Percentiles rank a stretch among this genome's conserved stretches.
These are phyloP conservation scores for Acromyrmex heyeri DNA, from an alignment of 1,140 invertebrate genomes.

Conservation along the genomic window DNA sequence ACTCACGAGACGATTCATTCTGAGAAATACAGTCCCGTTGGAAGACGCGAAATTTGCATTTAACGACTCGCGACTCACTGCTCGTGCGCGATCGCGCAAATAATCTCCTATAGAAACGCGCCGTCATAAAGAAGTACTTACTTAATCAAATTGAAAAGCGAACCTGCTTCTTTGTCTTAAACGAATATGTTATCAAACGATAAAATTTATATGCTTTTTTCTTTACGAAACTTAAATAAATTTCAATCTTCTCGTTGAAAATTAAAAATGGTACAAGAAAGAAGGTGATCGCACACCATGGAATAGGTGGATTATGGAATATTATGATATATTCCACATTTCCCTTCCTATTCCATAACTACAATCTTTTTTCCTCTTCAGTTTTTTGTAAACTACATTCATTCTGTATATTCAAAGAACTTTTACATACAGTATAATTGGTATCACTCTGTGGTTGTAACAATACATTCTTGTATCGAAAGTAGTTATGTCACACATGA, in stretches of 20 bases:
- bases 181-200: not conserved
- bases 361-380: no score
- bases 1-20: not conserved
- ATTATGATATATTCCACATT: no score
- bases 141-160: constrained; percentile 18
- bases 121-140: not conserved
- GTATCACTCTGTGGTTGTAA: no score
- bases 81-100: not conserved
- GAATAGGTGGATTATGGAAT: no score
- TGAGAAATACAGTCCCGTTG: not conserved
- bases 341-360: no score
- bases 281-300: no score
- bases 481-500: no score
- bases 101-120: constrained; percentile 19
- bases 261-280: not conserved
- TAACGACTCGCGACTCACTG: constrained; percentile 16
- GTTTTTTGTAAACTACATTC: no score
- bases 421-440: no score
- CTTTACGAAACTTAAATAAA: not conserved
- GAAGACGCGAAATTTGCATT: constrained; percentile 44
- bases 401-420: no score
- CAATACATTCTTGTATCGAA: no score
- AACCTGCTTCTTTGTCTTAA: not conserved
- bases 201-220: not conserved
- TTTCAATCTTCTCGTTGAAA: constrained; percentile 1